phyloP scores from a whole-genome alignment of 2,888 invertebrate species.

The Stegana nigrithorax region DNA sequence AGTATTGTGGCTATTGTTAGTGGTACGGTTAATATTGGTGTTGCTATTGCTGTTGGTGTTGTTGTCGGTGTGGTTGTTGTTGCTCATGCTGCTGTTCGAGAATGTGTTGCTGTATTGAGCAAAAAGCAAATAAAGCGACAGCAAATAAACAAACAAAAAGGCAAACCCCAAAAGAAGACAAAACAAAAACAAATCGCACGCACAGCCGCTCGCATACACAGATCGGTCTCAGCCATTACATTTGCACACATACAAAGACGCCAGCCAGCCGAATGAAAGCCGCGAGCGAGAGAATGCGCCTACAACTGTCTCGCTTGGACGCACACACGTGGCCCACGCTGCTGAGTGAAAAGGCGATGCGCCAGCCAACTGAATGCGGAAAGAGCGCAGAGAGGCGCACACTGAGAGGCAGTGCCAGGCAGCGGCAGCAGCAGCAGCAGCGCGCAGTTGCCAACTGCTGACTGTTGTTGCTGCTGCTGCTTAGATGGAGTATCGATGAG shows the following conservation, averaged over 20 bases:
- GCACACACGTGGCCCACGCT: conserved; percentile 10
- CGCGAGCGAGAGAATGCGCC: conserved; percentile 24
- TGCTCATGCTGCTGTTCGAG: too few species aligned
- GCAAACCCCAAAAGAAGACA: conserved; percentile 37
- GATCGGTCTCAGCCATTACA: conserved; percentile 21
- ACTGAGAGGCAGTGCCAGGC: conserved; percentile 26
- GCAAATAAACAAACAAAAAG: conserved; percentile 43
- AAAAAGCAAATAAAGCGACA: conserved; percentile 24
- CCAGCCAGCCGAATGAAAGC: conserved; percentile 29
- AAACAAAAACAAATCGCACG: conserved; percentile 33
- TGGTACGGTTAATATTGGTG: too few species aligned
- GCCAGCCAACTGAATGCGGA: conserved; percentile 5
- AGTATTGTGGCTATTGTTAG: too few species aligned
- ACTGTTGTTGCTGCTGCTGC: not conserved
- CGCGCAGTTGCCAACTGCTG: conserved; percentile 8
- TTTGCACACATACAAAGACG: conserved; percentile 30
- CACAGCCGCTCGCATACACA: conserved; percentile 32
- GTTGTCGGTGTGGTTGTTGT: too few species aligned
- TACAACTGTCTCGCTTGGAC: conserved; percentile 37
- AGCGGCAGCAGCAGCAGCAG: conserved; percentile 25
- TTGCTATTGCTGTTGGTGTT: too few species aligned
- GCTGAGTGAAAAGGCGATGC: conserved; percentile 18
- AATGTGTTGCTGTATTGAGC: not conserved
- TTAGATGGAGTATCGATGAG: too few species aligned
- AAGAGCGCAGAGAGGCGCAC: not conserved